Evolutionary conservation across 2,888 invertebrate genomes (phyloP).

Genomic region (Macaria notata): DNA sequence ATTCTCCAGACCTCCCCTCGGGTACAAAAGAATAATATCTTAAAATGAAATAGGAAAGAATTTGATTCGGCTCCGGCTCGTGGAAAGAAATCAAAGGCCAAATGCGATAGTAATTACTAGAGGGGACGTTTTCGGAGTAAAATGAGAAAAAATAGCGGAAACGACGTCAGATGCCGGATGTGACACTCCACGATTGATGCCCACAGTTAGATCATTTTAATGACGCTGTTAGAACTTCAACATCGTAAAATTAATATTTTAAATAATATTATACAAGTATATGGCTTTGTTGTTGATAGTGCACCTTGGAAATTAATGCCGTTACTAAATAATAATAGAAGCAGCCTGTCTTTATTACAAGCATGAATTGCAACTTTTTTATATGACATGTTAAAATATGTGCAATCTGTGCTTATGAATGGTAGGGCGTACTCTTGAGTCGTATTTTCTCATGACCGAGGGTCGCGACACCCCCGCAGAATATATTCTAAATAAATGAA

Average conservation of each 20-base stretch:
- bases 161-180: slow-evolving; percentile 9
- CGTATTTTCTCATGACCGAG: no score
- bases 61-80: slow-evolving; percentile 11
- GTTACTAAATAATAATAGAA: no score
- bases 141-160: slow-evolving; percentile 19
- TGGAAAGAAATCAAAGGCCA: slow-evolving; percentile 25
- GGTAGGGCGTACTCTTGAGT: no score
- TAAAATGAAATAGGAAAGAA: slow-evolving; percentile 13
- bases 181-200: slow-evolving; percentile 12
- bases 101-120: slow-evolving; percentile 32
- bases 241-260: not conserved
- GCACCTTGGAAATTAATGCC: no score
- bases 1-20: slow-evolving; percentile 1
- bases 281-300: no score
- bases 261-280: no score
- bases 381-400: no score
- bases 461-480: no score
- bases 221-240: not conserved
- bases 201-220: slow-evolving; percentile 2
- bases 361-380: no score
- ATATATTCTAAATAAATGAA: no score
- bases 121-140: slow-evolving; percentile 15
- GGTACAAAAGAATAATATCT: slow-evolving; percentile 14
- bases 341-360: no score
- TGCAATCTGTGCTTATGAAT: no score